These are phyloP conservation scores for Drosophila rufa DNA, from an alignment of 1,140 invertebrate genomes.

Conservation along the genomic window DNA sequence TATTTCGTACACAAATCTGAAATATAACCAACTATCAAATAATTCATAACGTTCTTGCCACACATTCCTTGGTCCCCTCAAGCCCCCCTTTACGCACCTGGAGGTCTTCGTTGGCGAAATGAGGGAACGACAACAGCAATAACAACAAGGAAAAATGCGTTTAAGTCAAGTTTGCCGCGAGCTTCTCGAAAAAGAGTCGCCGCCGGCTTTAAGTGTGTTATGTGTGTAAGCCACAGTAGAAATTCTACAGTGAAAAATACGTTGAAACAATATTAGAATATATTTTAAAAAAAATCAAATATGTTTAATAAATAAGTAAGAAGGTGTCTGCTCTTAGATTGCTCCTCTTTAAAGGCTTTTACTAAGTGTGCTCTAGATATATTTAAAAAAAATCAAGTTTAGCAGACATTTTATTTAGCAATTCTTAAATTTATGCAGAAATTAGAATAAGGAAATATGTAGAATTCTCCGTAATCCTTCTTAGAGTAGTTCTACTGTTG, in stretches of 20 bases:
- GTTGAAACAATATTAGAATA: background rate
- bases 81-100: constrained; percentile 21
- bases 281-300: background rate
- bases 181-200: constrained; percentile 59
- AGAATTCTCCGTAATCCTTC: background rate
- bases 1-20: constrained; percentile 30
- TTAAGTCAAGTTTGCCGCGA: constrained; percentile 73
- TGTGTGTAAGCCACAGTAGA: constrained; percentile 32
- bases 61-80: constrained; percentile 3
- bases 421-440: background rate
- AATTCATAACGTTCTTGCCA: constrained; percentile 65
- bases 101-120: constrained; percentile 34
- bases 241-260: background rate
- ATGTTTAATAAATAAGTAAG: background rate
- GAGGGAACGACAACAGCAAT: constrained; percentile 12
- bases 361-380: too few relatives aligned
- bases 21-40: constrained; percentile 59
- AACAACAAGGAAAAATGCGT: constrained; percentile 69
- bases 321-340: too few relatives aligned
- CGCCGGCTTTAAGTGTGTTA: constrained; percentile 40
- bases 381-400: background rate
- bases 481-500: constrained; percentile 15
- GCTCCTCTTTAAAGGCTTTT: too few relatives aligned
- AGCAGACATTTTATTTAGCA: background rate
- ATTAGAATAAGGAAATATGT: too few relatives aligned